Base-by-base conservation (phyloP, 2,888 invertebrate genomes). In the Meteorus colon region DNA sequence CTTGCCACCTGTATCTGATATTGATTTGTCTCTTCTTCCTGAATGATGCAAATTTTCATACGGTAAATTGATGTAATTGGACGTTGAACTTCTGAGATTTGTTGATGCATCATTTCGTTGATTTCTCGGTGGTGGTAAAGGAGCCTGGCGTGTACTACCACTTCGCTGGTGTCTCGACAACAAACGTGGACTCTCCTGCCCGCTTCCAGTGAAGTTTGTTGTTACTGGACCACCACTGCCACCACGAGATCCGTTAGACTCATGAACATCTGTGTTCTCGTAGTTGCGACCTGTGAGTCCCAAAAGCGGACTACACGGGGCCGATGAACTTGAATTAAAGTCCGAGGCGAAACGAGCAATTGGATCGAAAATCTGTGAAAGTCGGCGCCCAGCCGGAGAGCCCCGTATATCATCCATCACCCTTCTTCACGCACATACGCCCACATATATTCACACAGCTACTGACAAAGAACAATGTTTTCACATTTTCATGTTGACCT, bases 311-410 rank as follows among this genome's bases (percentile, higher is more conserved):
- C 88, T 90, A 84, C 86, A 90, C 68, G 84, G 92, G 90, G 82
- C 92, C 90, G 82, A 93, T 91, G 77, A 93, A 91, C 88, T 95
- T 93, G 89, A 86, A 59, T 85, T 85, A 69, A 88, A 85, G 77
- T 89, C 88, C 76, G 86, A 85, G 63, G 94, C 93, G 80, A 96
- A 91, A 89, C 95, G 91, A 80, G 95, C 92, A 86, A 96, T 91
- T 82, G 96, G 95, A 90, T 96, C 96, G 89, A 95, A 95, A 84
- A 95, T 94, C 91, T 95, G 95, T 90, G 95, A 95, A 89, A 95
- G 91, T 87, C 96, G 93, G 86, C 94, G 92, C 89, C 94, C 92
- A 85, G 91, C 90, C 71, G 93, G 91, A n/a, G 89, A 86, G 31
- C 87, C 84, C 62, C 88, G 87, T 80, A 84, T 81, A 81, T 89